These are phyloP conservation scores for Guaruba guarouba DNA, from an alignment of 2,113 vertebrate genomes.

Conservation along the genomic window DNA sequence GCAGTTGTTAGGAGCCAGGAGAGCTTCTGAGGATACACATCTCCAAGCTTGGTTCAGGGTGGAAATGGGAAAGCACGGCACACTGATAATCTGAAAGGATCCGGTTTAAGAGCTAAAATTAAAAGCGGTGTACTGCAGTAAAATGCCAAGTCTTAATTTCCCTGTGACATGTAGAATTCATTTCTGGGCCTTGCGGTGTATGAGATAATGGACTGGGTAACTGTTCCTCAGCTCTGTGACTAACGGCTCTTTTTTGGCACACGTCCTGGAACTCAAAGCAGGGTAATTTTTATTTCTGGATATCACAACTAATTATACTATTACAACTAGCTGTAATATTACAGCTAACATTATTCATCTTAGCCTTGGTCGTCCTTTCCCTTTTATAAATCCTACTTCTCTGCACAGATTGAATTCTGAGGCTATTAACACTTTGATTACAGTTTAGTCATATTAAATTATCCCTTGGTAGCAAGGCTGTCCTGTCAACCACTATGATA, in stretches of 20 bases:
- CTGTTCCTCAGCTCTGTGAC: constrained; percentile 16
- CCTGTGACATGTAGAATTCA: not conserved
- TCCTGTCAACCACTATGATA: constrained; percentile 36
- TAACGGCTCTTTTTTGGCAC: constrained; percentile 31
- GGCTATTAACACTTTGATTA: constrained; percentile 67
- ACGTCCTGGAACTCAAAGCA: not conserved
- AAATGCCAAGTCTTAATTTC: not conserved
- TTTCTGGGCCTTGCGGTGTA: not conserved
- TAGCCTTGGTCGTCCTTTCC: constrained; percentile 30
- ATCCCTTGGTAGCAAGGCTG: constrained; percentile 30
- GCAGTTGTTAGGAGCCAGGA: not conserved
- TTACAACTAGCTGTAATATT: constrained; percentile 61
- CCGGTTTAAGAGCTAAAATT: not conserved
- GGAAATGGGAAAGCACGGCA: not conserved
- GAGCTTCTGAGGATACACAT: not conserved
- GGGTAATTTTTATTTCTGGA: constrained; percentile 56
- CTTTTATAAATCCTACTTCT: constrained; percentile 45
- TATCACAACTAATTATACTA: constrained; percentile 69
- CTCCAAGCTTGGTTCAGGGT: not conserved
- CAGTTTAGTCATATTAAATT: constrained; percentile 52
- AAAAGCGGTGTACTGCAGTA: not conserved
- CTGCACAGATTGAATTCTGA: constrained; percentile 55
- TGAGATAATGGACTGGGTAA: constrained; percentile 37
- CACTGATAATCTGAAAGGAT: not conserved
- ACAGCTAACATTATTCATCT: constrained; percentile 62